Conservation (phyloP, 2,113 vertebrate species). For the Oceanites oceanicus region DNA sequence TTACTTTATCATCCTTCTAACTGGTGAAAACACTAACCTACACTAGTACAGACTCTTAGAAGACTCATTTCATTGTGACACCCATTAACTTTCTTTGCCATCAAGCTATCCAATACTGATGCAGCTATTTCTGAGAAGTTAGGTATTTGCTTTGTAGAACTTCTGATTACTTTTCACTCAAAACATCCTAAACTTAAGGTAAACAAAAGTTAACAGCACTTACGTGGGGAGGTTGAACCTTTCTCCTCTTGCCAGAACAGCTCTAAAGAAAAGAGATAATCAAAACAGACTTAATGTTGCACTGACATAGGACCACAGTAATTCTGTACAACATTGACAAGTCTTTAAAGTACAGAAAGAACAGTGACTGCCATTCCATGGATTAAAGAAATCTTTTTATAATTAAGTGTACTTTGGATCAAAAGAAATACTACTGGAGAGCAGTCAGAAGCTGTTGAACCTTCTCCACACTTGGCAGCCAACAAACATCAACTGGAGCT, state of each 20-base stretch:
- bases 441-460: conserved; percentile 10
- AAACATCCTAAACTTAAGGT: background rate
- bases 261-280: conserved; percentile 76
- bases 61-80: background rate
- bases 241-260: conserved; percentile 88
- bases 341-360: background rate
- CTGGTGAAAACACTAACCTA: background rate
- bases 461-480: background rate
- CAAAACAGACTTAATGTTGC: background rate
- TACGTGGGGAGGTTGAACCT: conserved; percentile 85
- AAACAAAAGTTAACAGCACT: conserved; percentile 53
- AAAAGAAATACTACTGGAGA: conserved; percentile 3
- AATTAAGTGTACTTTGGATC: conserved; percentile 16
- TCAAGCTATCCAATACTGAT: background rate
- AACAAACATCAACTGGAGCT: background rate
- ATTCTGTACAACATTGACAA: background rate
- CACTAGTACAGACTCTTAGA: background rate
- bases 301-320: background rate
- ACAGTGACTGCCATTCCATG: background rate
- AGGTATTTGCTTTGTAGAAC: background rate
- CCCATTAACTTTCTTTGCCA: background rate
- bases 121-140: background rate
- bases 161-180: background rate
- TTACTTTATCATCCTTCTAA: background rate
- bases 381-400: background rate